These are phyloP conservation scores for Apis florea DNA, from an alignment of 1,140 invertebrate species.

Conservation along the genomic window DNA sequence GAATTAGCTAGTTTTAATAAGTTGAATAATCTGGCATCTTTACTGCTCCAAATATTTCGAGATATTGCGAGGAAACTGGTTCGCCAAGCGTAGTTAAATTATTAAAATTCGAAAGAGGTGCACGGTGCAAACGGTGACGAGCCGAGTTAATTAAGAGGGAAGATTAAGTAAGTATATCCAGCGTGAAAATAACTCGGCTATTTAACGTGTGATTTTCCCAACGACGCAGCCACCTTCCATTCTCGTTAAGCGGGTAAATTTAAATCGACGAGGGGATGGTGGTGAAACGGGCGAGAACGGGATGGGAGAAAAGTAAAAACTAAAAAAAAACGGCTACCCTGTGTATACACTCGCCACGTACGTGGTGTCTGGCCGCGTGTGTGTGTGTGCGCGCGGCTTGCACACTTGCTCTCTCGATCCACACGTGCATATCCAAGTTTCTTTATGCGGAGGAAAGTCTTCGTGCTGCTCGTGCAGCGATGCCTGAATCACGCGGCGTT, in stretches of 20 bases:
- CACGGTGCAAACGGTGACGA: background rate
- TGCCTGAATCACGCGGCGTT: slow-evolving; percentile 54
- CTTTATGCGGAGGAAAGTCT: slow-evolving; percentile 52
- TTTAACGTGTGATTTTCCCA: background rate
- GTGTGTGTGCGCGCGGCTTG: background rate
- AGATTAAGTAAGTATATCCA: background rate
- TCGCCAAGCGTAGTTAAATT: background rate
- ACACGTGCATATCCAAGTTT: slow-evolving; percentile 31
- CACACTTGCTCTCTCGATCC: slow-evolving; percentile 37
- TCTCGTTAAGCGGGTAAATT: slow-evolving; percentile 19
- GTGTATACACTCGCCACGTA: background rate
- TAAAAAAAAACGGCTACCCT: background rate
- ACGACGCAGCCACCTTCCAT: background rate
- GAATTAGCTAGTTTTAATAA: no score
- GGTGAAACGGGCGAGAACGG: background rate
- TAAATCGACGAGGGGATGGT: background rate
- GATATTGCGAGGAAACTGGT: no score
- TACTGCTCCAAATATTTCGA: no score
- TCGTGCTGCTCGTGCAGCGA: slow-evolving; percentile 50
- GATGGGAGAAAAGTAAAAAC: slow-evolving; percentile 4
- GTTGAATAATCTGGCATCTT: no score
- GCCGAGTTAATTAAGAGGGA: background rate
- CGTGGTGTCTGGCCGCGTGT: no score
- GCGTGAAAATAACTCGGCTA: background rate
- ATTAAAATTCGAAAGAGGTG: background rate